Evolutionary conservation across 2,888 invertebrate genomes (phyloP), one percentile per base, ranked within the genome.

Genomic region (Ochlodes sylvanus): DNA sequence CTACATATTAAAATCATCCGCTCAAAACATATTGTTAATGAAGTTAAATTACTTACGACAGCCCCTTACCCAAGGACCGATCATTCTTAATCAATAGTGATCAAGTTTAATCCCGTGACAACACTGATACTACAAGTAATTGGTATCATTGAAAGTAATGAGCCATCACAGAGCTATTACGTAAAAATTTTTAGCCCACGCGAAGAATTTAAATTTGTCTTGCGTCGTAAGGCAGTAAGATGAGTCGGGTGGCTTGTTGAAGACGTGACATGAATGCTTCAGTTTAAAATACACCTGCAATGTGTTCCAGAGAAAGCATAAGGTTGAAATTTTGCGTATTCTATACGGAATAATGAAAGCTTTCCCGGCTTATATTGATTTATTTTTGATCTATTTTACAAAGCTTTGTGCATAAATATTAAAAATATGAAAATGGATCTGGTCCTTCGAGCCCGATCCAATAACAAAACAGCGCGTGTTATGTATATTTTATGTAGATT

Each of bases 161-260:
- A 62, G 67, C 67, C 44, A 44, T 67, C 55, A 61, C 47, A 55
- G 44, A 44, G 42, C 55, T 47, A 61, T 67, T 67, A 67, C 55
- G 61, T 66, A 66, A 64, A 69, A 62, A 70, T 63, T 54, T 67
- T 61, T 57, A 57, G 70, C 61, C 66, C 55, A 69, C 68, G 70
- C 78, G 75, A 81, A 83, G 82, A 87, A 87, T 88, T 88, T 82
- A 86, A 88, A 89, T 88, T 85, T 83, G 86, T 83, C 79, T 56
- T 63, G 47, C 57, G 77, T 74, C 69, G 76, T 75, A 77, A 75
- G 77, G 76, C 76, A 69, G 63, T 71, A 71, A 80, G 83, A 86
- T 86, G 85, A 87, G 83, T 84, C 86, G 82, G 85, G 77, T 82
- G 80, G 81, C 84, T 84, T 81, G 80, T 79, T 74, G 72, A 70